phyloP scores from a whole-genome alignment of 2,888 invertebrate genomes.

The Stenodema calcarata region DNA sequence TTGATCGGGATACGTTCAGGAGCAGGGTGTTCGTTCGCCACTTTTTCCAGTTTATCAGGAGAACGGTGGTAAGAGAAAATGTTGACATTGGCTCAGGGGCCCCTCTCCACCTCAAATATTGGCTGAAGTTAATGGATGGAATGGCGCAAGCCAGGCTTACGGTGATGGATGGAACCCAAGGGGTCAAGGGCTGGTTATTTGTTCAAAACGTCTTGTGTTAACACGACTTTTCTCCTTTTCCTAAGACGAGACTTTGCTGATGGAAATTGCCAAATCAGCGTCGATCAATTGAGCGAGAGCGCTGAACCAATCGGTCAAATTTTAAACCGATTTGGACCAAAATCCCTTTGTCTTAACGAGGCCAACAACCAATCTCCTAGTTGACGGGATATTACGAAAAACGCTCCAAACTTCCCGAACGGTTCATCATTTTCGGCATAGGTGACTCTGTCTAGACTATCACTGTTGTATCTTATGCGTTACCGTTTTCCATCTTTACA shows the following conservation, averaged over 20 bases:
- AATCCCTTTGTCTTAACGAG: too few species aligned
- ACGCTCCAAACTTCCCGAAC: too few species aligned
- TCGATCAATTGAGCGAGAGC: too few species aligned
- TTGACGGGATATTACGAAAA: too few species aligned
- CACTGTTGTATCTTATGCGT: too few species aligned
- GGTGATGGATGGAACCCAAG: constrained; percentile 14
- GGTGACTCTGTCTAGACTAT: too few species aligned
- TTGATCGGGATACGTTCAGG: neutral
- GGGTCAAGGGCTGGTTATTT: neutral
- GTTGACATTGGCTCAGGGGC: constrained; percentile 32
- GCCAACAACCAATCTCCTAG: too few species aligned
- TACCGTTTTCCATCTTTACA: too few species aligned
- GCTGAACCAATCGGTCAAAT: too few species aligned
- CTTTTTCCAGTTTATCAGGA: constrained; percentile 21
- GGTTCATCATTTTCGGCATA: too few species aligned
- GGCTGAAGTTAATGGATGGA: constrained; percentile 43
- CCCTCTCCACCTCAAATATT: constrained; percentile 35
- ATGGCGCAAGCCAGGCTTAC: neutral
- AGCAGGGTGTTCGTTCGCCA: constrained; percentile 3
- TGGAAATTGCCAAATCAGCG: neutral
- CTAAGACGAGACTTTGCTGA: neutral
- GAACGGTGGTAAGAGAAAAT: neutral
- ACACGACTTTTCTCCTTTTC: neutral
- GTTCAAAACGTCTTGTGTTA: neutral
- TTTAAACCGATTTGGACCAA: too few species aligned